A percentile compares a stretch with the other conserved stretches of the same genome.
Conservation (phyloP, 2,797 vertebrate species). For the Arnoldichthys spilopterus region DNA sequence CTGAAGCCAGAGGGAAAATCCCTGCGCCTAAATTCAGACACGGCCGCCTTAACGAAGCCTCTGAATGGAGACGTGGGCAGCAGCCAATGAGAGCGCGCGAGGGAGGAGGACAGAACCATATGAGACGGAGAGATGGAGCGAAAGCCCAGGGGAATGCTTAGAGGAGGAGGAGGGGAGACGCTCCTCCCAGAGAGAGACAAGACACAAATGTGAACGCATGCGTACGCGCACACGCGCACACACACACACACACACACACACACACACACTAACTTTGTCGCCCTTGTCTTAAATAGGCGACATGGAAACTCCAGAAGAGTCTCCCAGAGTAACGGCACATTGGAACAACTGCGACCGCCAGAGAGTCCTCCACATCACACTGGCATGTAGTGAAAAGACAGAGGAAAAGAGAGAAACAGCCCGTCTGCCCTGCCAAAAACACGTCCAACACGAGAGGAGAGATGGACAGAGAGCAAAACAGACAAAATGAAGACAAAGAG, state of each 20-base stretch:
- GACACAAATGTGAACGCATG: slow-evolving; percentile 42
- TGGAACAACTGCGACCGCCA: not conserved
- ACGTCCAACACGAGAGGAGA: not conserved
- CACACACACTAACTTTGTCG: slow-evolving; percentile 25
- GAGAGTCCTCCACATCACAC: not conserved
- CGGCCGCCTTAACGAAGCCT: slow-evolving; percentile 71
- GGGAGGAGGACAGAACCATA: slow-evolving; percentile 42
- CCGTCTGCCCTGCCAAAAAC: not conserved
- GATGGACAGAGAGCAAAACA: not conserved
- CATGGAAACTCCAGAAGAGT: slow-evolving; percentile 31
- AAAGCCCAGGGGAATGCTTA: slow-evolving; percentile 49
- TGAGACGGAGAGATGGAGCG: slow-evolving; percentile 50
- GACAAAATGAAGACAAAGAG: not conserved
- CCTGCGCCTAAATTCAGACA: slow-evolving; percentile 75
- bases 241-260: too few species aligned
- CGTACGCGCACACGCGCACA: slow-evolving; percentile 35
- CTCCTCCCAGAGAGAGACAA: slow-evolving; percentile 50
- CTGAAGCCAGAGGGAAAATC: slow-evolving; percentile 70
- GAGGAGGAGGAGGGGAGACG: slow-evolving; percentile 20
- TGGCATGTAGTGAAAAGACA: slow-evolving; percentile 1
- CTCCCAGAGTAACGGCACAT: not conserved
- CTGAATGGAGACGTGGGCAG: slow-evolving; percentile 71
- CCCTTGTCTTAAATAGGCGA: slow-evolving; percentile 15
- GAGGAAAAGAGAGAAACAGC: not conserved
- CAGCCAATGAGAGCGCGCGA: slow-evolving; percentile 73